Conservation (phyloP, 2,888 invertebrate genomes). For the Allophyes oxyacanthae region DNA sequence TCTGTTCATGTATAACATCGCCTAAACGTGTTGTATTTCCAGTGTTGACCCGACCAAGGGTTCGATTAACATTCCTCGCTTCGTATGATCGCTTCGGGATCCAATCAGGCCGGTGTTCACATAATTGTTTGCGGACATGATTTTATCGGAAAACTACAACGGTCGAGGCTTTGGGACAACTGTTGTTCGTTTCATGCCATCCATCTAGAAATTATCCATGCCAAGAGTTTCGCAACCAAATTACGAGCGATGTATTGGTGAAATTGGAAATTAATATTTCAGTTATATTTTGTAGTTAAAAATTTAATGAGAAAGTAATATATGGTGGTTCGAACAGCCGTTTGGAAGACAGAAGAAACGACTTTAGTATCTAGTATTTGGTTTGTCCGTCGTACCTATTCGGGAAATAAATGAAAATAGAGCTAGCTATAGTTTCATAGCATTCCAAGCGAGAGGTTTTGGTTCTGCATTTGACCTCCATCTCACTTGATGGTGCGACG, state of each 20-base stretch:
- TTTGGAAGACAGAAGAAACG: no score
- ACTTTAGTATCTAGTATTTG: no score
- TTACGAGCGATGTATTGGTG: constrained; percentile 23
- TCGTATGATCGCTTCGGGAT: constrained; percentile 78
- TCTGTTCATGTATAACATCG: constrained; percentile 48
- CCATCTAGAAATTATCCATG: constrained; percentile 53
- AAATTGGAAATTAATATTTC: constrained; percentile 32
- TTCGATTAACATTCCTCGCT: constrained; percentile 82
- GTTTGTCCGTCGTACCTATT: no score
- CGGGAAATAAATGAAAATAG: no score
- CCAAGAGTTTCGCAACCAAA: constrained; percentile 36
- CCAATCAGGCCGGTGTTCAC: constrained; percentile 75
- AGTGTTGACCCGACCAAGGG: constrained; percentile 69
- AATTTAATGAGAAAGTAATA: background rate
- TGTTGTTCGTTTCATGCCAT: constrained; percentile 50
- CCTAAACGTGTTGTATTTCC: constrained; percentile 55
- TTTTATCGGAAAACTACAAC: constrained; percentile 72
- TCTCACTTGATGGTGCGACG: no score
- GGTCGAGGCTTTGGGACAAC: constrained; percentile 50
- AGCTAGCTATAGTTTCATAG: no score
- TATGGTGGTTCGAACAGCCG: no score
- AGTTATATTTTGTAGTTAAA: constrained; percentile 4
- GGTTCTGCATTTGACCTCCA: no score
- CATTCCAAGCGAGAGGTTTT: no score
- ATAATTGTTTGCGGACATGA: constrained; percentile 85